Conservation (phyloP, 2,888 invertebrate genomes). For the Morpho achilles region DNA sequence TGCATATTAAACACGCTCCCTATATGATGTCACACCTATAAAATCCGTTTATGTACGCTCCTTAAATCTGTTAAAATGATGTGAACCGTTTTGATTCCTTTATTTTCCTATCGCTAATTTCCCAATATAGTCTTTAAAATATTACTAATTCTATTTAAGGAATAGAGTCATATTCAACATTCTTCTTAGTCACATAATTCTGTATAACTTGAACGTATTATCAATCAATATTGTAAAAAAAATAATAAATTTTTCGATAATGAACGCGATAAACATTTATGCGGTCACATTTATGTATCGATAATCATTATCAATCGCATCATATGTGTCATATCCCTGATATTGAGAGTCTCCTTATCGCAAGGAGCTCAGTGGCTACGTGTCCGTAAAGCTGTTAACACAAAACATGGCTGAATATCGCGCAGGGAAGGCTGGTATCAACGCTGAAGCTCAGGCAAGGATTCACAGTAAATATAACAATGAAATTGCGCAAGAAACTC, state of each 20-base stretch:
- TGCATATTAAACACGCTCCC: no score
- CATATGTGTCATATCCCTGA: conserved; percentile 47
- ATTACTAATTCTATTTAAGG: no score
- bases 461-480: conserved; percentile 98
- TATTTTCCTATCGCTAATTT: no score
- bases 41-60: no score
- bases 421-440: conserved; percentile 73
- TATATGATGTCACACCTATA: no score
- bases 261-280: conserved; percentile 33
- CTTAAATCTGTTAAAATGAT: no score
- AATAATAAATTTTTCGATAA: conserved; percentile 50
- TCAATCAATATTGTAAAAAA: conserved; percentile 42
- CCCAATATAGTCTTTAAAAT: no score
- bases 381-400: conserved; percentile 60
- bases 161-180: not conserved
- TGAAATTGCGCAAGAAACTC: conserved; percentile 92
- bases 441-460: conserved; percentile 75
- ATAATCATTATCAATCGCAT: conserved; percentile 57
- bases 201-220: conserved; percentile 18
- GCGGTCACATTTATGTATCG: conserved; percentile 51
- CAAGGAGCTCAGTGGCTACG: conserved; percentile 67
- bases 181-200: conserved; percentile 25
- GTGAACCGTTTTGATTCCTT: no score
- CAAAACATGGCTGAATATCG: conserved; percentile 67
- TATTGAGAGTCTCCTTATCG: conserved; percentile 61